phyloP scores from a whole-genome alignment of 92 coral and sea anemone genomes.

The Epizoanthus fatuus region DNA sequence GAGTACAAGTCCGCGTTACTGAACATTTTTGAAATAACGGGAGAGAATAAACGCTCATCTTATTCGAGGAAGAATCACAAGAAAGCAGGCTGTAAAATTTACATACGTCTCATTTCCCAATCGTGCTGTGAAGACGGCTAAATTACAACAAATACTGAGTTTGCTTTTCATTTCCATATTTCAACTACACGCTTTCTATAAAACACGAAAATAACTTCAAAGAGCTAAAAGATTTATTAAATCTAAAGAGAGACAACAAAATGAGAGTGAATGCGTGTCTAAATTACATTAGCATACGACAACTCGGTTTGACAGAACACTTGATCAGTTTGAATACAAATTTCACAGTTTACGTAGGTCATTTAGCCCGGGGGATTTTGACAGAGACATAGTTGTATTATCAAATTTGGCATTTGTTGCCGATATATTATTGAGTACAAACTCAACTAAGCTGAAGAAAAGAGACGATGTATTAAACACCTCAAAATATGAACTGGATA shows the following conservation, averaged over 20 bases:
- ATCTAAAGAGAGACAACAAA: constrained; percentile 24
- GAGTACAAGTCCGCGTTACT: not conserved
- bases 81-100: constrained; percentile 12
- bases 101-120: constrained; percentile 37
- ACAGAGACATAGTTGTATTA: constrained; percentile 17
- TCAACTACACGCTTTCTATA: constrained; percentile 26
- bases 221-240: constrained; percentile 31
- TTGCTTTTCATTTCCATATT: constrained; percentile 18
- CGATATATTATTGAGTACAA: constrained; percentile 2
- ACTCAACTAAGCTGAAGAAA: constrained; percentile 7
- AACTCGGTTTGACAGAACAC: not conserved
- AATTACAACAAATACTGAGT: constrained; percentile 30
- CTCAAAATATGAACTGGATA: not conserved
- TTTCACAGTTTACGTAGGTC: constrained; percentile 7
- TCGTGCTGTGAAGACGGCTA: constrained; percentile 40
- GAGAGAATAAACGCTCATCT: not conserved
- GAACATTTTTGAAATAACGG: not conserved
- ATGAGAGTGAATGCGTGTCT: constrained; percentile 5
- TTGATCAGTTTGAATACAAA: constrained; percentile 24
- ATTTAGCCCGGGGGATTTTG: constrained; percentile 7
- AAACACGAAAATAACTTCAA: constrained; percentile 19
- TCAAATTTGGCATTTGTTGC: not conserved
- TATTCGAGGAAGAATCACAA: not conserved
- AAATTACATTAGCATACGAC: constrained; percentile 14
- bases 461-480: constrained; percentile 23